Evolutionary conservation across 2,797 vertebrate genomes (phyloP).

Genomic region (Spea hammondii): DNA sequence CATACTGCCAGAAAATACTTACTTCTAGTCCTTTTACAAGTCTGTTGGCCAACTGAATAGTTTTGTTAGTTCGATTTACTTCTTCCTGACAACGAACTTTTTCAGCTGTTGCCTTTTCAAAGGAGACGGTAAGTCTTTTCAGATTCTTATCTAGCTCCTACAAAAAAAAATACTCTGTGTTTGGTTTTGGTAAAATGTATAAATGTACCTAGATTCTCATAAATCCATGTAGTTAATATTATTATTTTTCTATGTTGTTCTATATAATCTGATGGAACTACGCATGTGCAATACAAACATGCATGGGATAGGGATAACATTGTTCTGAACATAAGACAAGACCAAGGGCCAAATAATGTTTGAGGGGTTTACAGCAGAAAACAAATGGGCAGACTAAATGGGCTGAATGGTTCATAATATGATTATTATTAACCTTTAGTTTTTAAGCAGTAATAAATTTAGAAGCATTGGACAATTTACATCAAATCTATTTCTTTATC

Average conservation of each 20-base stretch:
- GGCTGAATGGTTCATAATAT: too few species aligned
- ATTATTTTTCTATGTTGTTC: not conserved
- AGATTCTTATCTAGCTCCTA: constrained; percentile 79
- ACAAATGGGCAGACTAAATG: too few species aligned
- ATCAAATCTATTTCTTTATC: too few species aligned
- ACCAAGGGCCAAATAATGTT: too few species aligned
- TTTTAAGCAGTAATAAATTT: too few species aligned
- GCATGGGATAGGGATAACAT: too few species aligned
- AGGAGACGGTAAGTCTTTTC: constrained; percentile 70
- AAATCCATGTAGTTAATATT: not conserved
- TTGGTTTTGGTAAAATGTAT: not conserved
- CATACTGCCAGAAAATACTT: constrained; percentile 54
- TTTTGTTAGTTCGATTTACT: constrained; percentile 72
- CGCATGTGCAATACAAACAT: too few species aligned
- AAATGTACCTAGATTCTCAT: not conserved
- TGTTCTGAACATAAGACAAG: too few species aligned
- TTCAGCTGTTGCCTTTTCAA: constrained; percentile 75
- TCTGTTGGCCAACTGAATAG: constrained; percentile 73
- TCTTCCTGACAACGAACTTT: constrained; percentile 79
- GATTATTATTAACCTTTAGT: too few species aligned
- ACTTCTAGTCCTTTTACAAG: constrained; percentile 79
- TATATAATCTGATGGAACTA: too few species aligned
- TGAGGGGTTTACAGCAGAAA: too few species aligned
- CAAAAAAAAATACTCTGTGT: not conserved
- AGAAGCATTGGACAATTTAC: too few species aligned